Percentiles rank a stretch among this genome's conserved stretches.
These are phyloP conservation scores for Cynopterus sphinx DNA, from an alignment of 2,797 vertebrate genomes.

Conservation along the genomic window DNA sequence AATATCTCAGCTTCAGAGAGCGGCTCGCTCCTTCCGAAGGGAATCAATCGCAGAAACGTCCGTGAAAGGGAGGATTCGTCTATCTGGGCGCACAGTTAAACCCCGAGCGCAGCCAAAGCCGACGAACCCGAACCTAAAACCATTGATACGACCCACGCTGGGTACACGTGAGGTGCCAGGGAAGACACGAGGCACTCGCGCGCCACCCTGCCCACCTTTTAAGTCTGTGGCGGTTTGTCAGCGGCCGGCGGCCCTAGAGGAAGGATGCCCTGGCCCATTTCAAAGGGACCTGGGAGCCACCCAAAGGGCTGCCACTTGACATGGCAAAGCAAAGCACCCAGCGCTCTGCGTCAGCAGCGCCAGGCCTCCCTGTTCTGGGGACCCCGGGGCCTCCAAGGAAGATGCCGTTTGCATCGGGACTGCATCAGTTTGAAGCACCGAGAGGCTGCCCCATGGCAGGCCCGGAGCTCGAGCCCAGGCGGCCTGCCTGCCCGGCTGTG, in stretches of 20 bases:
- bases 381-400: neutral
- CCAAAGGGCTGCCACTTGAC: too few species aligned
- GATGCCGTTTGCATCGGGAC: neutral
- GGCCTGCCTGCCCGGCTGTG: neutral
- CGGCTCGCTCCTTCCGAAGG: conserved; percentile 22
- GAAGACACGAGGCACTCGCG: accelerated
- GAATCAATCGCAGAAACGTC: conserved; percentile 11
- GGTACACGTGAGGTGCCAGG: neutral
- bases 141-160: accelerated
- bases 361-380: neutral
- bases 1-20: conserved; percentile 24
- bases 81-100: neutral
- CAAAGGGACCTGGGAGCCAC: neutral
- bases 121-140: neutral
- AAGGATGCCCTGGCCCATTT: neutral
- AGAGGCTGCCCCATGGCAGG: accelerated
- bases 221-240: neutral
- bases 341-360: neutral
- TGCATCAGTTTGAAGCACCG: neutral
- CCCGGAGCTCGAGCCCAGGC: neutral
- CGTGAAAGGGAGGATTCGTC: neutral
- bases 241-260: neutral
- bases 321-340: neutral
- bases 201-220: accelerated
- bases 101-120: neutral